Evolutionary conservation across 2,888 invertebrate species (phyloP), one percentile per base, ranked within the genome.

Genomic region (Trissolcus brochymenae): DNA sequence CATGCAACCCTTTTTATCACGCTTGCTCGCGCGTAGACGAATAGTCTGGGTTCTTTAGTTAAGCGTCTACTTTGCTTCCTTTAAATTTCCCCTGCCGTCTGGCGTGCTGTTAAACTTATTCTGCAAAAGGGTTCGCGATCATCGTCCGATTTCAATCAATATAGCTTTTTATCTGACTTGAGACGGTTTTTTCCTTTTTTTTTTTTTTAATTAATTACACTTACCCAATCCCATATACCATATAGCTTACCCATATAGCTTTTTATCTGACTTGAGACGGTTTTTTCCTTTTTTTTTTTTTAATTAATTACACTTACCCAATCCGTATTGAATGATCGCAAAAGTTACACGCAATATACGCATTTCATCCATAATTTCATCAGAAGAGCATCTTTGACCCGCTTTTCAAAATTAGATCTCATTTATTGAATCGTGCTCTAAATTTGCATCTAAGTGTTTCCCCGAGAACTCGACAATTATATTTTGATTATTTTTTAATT

Each of bases 381-480:
- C 46, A 61, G 55, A 70, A 49, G 60, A 68, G 35, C 54, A 29
- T 25, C 35, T 25, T 19, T 71, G 71, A 71, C 62, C 71, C 56
- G 61, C 57, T 62, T 64, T 61, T 57, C 4, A 35, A 60, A 71
- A 71, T 35, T 51, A 54, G 21, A 35, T 53, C 51, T 62, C 49
- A 55, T 60, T 49, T 21, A 40, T 50, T 49, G 49, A 35, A 56
- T 14, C 40, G 43, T 57, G 61, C 64, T 68, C 59, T 68, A 54
- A 60, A 54, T 68, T 46, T 51, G 17, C 43, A 25, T 35, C 54
- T 21, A 21, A 57, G 43, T 21, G 17, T 35, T 35, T 35, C 35
- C 11, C 2, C 35, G 11, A 35, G 35, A 11, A 35, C 25, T 35
- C 35, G 11, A 16, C 11, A 46, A 46, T 46, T 46, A 46, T n/a